Evolutionary conservation across 2,797 vertebrate genomes (phyloP).

Genomic region (Menidia menidia): DNA sequence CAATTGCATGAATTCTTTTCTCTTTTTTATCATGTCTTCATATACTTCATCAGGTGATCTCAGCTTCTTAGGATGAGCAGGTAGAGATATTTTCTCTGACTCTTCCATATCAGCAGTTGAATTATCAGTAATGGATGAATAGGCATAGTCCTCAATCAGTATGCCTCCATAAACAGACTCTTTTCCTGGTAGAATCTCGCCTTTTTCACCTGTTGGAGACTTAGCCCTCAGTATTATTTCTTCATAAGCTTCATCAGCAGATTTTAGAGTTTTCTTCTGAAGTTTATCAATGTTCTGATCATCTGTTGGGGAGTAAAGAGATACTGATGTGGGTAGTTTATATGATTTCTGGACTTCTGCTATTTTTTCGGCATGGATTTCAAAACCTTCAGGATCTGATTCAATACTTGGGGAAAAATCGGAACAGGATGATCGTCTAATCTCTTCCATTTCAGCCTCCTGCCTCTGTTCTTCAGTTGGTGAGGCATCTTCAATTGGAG

Average conservation of each 20-base stretch:
- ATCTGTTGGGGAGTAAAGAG: constrained; percentile 93
- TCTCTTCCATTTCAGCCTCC: constrained; percentile 98
- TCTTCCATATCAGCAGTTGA: constrained; percentile 81
- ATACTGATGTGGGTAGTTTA: constrained; percentile 91
- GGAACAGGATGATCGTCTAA: constrained; percentile 95
- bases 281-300: constrained; percentile 77
- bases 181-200: constrained; percentile 88
- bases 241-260: constrained; percentile 95
- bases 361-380: constrained; percentile 93
- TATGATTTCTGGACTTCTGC: constrained; percentile 95
- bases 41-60: constrained; percentile 90
- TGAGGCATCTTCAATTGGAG: constrained; percentile 98
- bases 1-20: constrained; percentile 86
- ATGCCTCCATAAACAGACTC: constrained; percentile 94
- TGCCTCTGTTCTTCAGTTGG: constrained; percentile 97
- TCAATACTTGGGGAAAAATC: constrained; percentile 98
- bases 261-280: constrained; percentile 86
- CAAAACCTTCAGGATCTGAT: constrained; percentile 96
- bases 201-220: constrained; percentile 84
- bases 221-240: constrained; percentile 92
- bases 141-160: constrained; percentile 98
- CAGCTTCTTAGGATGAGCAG: constrained; percentile 85
- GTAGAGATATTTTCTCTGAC: constrained; percentile 81
- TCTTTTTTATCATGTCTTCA: constrained; percentile 91
- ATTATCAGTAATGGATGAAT: constrained; percentile 92